Base-by-base conservation (phyloP, 2,797 vertebrate species). In the Helicolenus hilgendorfi region DNA sequence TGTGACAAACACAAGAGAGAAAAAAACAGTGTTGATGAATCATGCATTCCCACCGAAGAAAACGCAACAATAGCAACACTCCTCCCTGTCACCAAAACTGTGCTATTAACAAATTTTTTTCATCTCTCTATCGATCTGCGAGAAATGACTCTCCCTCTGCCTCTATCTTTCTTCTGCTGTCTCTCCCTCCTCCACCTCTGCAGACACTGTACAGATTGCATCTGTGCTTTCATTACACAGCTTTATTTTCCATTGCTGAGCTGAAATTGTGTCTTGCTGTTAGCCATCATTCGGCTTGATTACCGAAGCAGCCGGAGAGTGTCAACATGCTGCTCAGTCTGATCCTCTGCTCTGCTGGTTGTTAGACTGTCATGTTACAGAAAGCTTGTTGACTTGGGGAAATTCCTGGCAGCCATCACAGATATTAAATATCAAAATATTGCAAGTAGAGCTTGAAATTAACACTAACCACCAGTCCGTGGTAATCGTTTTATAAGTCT, bases 201-300 rank as follows among this genome's bases (percentile, higher is more conserved):
- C 91, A 88, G 79, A 86, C 73, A 78, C 85, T 45, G 80, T 71
- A 77, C 91, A 92, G 91, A 96, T 93, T 91, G 87, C 87, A 92
- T 94, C 93, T 85, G 89, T 63, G 85, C 83, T 95, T 91, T 95
- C 91, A 94, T 93, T 90, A 94, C 87, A 83, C 86, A 87, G 89
- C 92, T 94, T 92, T 91, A 95, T 94, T 94, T 90, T 93, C 92
- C 84, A 71, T 85, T 15, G 77, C 83, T 72, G 87, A 76, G 90
- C 77, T 91, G 74, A 89, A 88, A 93, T 91, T 91, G 91, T 90
- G 87, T 88, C 94, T 89, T 70, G 91, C 94, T 91, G 92, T 89
- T 91, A 73, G 92, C 92, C 89, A 89, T 93, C 87, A 88, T 90
- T 90, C 20, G 65, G 90, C 81, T 93, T 95, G 91, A 94, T 94